These are phyloP conservation scores for Lepas anatifera DNA, from an alignment of 2,888 invertebrate species.

Conservation along the genomic window DNA sequence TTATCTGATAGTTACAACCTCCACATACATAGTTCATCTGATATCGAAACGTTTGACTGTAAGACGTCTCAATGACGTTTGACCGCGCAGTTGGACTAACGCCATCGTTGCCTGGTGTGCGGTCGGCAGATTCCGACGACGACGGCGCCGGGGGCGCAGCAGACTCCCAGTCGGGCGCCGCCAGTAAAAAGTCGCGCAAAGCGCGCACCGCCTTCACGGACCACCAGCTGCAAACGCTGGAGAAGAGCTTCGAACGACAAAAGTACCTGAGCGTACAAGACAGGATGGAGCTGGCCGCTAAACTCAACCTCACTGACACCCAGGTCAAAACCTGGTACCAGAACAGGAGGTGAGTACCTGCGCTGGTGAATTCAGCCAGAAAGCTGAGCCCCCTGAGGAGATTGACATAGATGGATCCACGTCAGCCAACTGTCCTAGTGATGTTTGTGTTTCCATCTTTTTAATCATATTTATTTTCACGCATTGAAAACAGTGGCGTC, in stretches of 20 bases:
- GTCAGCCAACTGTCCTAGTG: too few relatives aligned
- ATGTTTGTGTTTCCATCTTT: too few relatives aligned
- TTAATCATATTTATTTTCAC: too few relatives aligned
- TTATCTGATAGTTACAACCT: too few relatives aligned
- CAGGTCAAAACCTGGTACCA: slow-evolving; percentile 99
- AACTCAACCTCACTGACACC: slow-evolving; percentile 37
- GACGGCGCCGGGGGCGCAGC: background rate
- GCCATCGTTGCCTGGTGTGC: too few relatives aligned
- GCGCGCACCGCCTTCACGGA: slow-evolving; percentile 98
- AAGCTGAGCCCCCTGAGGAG: too few relatives aligned
- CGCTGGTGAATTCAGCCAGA: background rate
- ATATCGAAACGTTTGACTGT: too few relatives aligned
- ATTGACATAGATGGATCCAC: too few relatives aligned
- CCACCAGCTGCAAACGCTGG: slow-evolving; percentile 88
- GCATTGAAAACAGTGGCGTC: too few relatives aligned
- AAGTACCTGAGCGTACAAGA: slow-evolving; percentile 41
- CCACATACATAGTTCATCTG: too few relatives aligned
- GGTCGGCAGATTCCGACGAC: background rate
- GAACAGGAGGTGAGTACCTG: slow-evolving; percentile 69
- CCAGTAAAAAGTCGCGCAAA: slow-evolving; percentile 67
- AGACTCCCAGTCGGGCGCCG: background rate
- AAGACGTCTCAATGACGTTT: too few relatives aligned
- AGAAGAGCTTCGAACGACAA: slow-evolving; percentile 57
- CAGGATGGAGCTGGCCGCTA: slow-evolving; percentile 88
- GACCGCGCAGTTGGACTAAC: too few relatives aligned